Base-by-base conservation (phyloP, 2,888 invertebrate species). In the Cyclophora albipunctata region DNA sequence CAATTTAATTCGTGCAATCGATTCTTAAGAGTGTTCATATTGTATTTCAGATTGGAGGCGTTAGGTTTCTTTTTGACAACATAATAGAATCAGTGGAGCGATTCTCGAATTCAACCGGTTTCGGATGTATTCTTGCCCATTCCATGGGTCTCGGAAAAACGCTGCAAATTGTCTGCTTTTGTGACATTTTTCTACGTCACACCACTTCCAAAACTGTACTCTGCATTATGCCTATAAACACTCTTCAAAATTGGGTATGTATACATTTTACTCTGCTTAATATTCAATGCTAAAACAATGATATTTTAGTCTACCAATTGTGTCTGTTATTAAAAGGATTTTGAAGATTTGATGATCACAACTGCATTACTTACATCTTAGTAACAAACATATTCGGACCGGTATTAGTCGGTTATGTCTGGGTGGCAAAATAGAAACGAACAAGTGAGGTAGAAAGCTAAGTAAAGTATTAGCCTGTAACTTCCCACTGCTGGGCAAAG, bases 71-170 rank as follows among this genome's bases (percentile, higher is more conserved):
- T 49, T 99, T 96, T 76, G 98, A 99, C 81, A 99, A 99, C 78
- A 94, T 99, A 34, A 95, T 99, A 62, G 99, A 99, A 84, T 98
- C 97, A 33, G 91, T 95, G 45, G 94, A 94, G 55, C 91, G 97
- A 61, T 99, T 94, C 78, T 94, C 95, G 50, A 94, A 92, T 7
- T 95, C 95, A 0, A 91, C 93, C 3, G 98, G 99, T 6, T 98
- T 99, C 79, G 99, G 99, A 7, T 99, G 99, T 78, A 98, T 99
- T 66, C 89, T 99, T 48, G 99, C 99, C 0, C 99, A 99, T 88
- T 98, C 98, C 45, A 99, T 99, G 99, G 99, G 99, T 2, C 90
- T 99, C 35, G 99, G 99, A n/a, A 99, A 99, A 88, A 99, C 99
- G 0, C 89, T 99, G 52, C 97, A 95, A 89, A 95, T 98, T 51